phyloP scores from a whole-genome alignment of 2,888 invertebrate genomes.

The Acleris sparsana region DNA sequence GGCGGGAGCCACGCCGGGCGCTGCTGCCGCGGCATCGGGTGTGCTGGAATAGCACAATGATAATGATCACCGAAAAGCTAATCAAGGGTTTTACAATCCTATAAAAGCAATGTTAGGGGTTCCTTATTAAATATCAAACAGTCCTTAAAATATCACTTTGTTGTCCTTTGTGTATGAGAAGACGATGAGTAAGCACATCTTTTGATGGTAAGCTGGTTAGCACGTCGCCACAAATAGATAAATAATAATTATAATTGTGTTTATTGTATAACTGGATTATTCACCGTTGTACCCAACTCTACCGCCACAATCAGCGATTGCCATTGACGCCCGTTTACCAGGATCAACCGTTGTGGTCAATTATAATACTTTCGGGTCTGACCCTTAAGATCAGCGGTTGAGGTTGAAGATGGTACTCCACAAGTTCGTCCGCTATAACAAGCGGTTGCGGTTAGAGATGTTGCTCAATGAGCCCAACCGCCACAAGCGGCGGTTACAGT shows the following conservation, averaged over 20 bases:
- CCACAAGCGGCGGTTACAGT: slow-evolving; percentile 85
- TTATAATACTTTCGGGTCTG: slow-evolving; percentile 53
- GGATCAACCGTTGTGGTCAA: too few relatives aligned
- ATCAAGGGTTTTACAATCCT: background rate
- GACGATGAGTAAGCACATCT: too few relatives aligned
- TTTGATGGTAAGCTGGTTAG: too few relatives aligned
- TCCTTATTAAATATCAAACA: too few relatives aligned
- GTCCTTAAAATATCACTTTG: too few relatives aligned
- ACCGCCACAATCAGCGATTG: background rate
- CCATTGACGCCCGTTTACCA: background rate
- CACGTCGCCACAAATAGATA: too few relatives aligned
- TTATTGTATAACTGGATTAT: background rate
- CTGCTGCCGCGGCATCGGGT: slow-evolving; percentile 62
- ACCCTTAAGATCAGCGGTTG: slow-evolving; percentile 83
- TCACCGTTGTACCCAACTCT: background rate
- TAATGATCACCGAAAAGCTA: background rate
- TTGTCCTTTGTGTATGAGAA: too few relatives aligned
- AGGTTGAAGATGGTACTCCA: slow-evolving; percentile 84
- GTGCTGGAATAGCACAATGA: slow-evolving; percentile 52
- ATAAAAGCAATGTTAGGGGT: background rate
- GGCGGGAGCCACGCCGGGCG: slow-evolving; percentile 66
- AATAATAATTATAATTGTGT: too few relatives aligned
- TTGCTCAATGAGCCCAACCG: slow-evolving; percentile 48
- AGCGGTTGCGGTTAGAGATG: too few relatives aligned
- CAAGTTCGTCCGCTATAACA: too few relatives aligned